Conservation (phyloP, 2,113 vertebrate genomes). For the Dolichotis patagonum region DNA sequence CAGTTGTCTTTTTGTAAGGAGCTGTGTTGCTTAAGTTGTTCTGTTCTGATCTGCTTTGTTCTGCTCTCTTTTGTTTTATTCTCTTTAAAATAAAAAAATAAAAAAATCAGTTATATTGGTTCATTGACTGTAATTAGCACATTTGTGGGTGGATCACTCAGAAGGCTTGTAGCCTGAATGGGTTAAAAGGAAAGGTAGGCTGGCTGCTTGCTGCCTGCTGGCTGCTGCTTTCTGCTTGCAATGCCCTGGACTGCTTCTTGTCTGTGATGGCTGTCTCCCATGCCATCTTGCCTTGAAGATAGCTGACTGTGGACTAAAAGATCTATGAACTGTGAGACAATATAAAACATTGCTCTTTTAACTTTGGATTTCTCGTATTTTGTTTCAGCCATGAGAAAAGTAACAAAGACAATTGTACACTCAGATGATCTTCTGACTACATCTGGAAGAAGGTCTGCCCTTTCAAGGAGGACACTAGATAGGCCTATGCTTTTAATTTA, state of each 20-base stretch:
- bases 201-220: neutral
- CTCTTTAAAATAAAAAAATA: too few relatives aligned
- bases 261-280: neutral
- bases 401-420: neutral
- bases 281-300: neutral
- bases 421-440: too few relatives aligned
- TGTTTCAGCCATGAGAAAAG: neutral
- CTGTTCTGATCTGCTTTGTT: too few relatives aligned
- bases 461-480: neutral
- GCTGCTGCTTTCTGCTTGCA: neutral
- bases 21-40: too few relatives aligned
- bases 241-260: neutral
- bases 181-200: neutral
- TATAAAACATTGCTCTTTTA: neutral
- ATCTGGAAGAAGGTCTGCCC: neutral
- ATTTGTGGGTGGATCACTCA: neutral
- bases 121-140: neutral
- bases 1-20: too few relatives aligned
- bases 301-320: neutral
- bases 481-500: neutral
- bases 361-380: neutral
- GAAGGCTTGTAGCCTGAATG: neutral
- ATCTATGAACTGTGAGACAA: neutral
- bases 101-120: too few relatives aligned
- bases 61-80: too few relatives aligned